Evolutionary conservation across 2,113 vertebrate species (phyloP), one percentile per base, ranked within the genome.

Genomic region (Chunga burmeisteri): DNA sequence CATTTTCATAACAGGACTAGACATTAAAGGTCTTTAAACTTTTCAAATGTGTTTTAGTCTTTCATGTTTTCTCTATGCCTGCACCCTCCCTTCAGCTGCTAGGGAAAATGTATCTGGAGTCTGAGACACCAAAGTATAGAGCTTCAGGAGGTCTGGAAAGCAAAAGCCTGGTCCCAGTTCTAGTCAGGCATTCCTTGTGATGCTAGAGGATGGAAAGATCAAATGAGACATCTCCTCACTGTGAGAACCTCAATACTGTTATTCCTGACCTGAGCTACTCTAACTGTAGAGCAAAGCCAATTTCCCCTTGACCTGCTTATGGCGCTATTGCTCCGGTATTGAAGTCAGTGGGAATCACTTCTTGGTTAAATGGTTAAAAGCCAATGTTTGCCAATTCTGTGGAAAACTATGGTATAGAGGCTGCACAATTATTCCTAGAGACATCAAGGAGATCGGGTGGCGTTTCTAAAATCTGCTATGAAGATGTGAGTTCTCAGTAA

Each of bases 81-180:
- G 25, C 6, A 81, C 9, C 7, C 3, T 81, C 32, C 40, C 22
- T 90, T 85, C 32, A 83, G 19, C 49, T 81, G 25, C 40, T 72
- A 63, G 8, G 19, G 17, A 86, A 84, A 49, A 32, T 4, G 8
- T 25, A 47, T 13, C 38, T 47, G 22, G 36, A 81, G 9, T 55
- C 32, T 40, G 23, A 78, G 16, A 32, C 38, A 90, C 1, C 7
- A 61, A 58, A 77, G 27, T 17, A 36, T 2, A 73, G 10, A 82
- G 30, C 14, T 61, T 81, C 40, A 77, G 26, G 30, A 65, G 23
- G 18, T 82, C 36, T 93, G 23, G 23, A 93, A 89, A 88, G 68
- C 56, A 93, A 80, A 92, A 88, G 21, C 30, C 44, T 96, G 88
- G 94, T 94, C 92, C 74, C 70, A 36, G 29, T 79, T 81, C 21